Percentiles rank a stretch among this genome's conserved stretches.
These are phyloP conservation scores for Prenolepis imparis DNA, from an alignment of 2,888 invertebrate species.

Conservation along the genomic window DNA sequence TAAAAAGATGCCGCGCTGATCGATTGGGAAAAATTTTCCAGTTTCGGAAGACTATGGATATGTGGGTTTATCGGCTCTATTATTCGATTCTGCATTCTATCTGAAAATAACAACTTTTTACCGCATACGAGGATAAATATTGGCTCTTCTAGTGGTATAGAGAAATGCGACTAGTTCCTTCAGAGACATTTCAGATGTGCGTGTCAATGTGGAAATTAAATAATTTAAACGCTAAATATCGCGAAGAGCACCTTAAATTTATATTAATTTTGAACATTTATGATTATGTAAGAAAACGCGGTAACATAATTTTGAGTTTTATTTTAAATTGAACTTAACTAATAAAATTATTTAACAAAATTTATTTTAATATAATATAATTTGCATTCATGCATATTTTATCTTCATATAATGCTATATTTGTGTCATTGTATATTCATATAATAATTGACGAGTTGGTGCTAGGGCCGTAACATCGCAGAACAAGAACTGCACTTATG, in stretches of 20 bases:
- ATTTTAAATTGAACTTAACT: background rate
- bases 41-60: background rate
- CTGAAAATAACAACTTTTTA: background rate
- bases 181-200: slow-evolving; percentile 11
- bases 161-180: slow-evolving; percentile 29
- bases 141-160: background rate
- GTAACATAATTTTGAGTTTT: background rate
- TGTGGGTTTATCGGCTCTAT: background rate
- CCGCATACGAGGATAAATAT: background rate
- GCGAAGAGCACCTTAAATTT: background rate
- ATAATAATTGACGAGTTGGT: slow-evolving; percentile 71
- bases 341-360: slow-evolving; percentile 28
- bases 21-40: slow-evolving; percentile 12
- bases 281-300: background rate
- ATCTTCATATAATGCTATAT: background rate
- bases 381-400: slow-evolving; percentile 1
- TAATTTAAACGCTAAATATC: slow-evolving; percentile 53
- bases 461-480: slow-evolving; percentile 61
- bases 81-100: background rate
- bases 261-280: background rate
- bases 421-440: slow-evolving; percentile 52
- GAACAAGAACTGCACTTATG: slow-evolving; percentile 67
- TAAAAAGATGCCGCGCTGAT: background rate
- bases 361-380: slow-evolving; percentile 19
- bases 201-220: slow-evolving; percentile 27